Base-by-base conservation (phyloP, 2,113 vertebrate species). In the Hylia prasina region DNA sequence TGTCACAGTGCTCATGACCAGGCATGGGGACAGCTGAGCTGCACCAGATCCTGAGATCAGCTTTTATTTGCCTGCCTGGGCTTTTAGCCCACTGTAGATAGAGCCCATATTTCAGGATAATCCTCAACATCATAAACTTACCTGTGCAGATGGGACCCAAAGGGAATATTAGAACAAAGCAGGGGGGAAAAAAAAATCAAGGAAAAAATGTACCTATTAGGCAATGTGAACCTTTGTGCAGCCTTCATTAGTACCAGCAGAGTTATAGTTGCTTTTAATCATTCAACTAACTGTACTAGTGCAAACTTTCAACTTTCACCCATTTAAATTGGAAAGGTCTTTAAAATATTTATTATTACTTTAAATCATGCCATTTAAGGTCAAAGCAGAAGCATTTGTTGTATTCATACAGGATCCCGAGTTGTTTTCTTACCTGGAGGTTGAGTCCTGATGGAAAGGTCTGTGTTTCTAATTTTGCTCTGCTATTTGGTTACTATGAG, bases 381-480 rank as follows among this genome's bases (percentile, higher is more conserved):
- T 96, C 86, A 94, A 94, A 96, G 91, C 90, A 97, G 92, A 96
- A 96, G 83, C 63, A 87, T 94, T 95, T 94, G 83, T 76, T 92
- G 73, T 79, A 94, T 90, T 96, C 0, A 0, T 89, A 65, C 57
- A 77, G 31, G 63, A 90, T 93, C 48, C 45, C 2, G 15, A 65
- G 77, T 92, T 96, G 93, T 96, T 97, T 96, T 96, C 80, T 90
- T 97, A 96, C 94, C 97, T 97, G 96, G 50, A 82, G 72, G 44
- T 83, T 96, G 89, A 95, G 93, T 65, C 51, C 91, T 97, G 82
- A 84, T 96, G 94, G 82, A 94, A 95, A 73, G 86, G 70, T 92
- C 93, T 94, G 96, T 89, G 96, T 97, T 96, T 97, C 96, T 92
- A 96, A 97, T 97, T 96, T 96, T 66, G 82, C 89, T 57, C 47